Evolutionary conservation across 2,888 invertebrate genomes (phyloP), one percentile per base, ranked within the genome.

Genomic region (Dicyrtomina minuta): DNA sequence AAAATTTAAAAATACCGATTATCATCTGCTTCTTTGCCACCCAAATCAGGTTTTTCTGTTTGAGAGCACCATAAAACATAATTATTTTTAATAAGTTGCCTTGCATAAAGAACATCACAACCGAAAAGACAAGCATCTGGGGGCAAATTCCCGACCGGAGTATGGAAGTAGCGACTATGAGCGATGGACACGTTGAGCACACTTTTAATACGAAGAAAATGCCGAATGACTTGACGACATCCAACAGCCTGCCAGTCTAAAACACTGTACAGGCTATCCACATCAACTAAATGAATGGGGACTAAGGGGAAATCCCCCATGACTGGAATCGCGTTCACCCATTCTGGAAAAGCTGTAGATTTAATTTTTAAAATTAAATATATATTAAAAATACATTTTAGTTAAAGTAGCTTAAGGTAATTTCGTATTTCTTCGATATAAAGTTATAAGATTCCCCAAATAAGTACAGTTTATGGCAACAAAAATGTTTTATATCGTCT

Each of bases 41-140:
- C 99, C 56, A 99, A 86, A 84, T 99, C 99, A 0, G 99, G 99
- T n/a, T 91, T 87, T 76, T 93, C 93, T 0, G 90, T 88, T 3
- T 88, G 85, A 0, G 98, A 97, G 83, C 94, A 93, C 99, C 99
- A 99, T 39, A 98, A 84, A 1, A 97, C 88, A 80, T 94, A 96
- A 83, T 96, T 97, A 80, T 94, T 89, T 75, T 91, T 92, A 77
- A 88, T 84, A 55, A 99, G 86, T 80, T 95, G 90, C 0, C 99
- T 86, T 15, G 96, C 96, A 83, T 89, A 98, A 83, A 98, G 96
- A 66, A 99, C 82, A 84, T 99, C 99, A 1, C 96, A 90, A 1
- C 93, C 97, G 82, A 93, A 94, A 69, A 92, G 81, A 0, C 92
- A 91, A 0, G 92, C 88, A 83, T 96, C 94, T 0, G 89, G 83